Percentiles rank a stretch among this genome's conserved stretches.
These are phyloP conservation scores for Nannobrachium achirus DNA, from an alignment of 2,113 vertebrate species.

Conservation along the genomic window DNA sequence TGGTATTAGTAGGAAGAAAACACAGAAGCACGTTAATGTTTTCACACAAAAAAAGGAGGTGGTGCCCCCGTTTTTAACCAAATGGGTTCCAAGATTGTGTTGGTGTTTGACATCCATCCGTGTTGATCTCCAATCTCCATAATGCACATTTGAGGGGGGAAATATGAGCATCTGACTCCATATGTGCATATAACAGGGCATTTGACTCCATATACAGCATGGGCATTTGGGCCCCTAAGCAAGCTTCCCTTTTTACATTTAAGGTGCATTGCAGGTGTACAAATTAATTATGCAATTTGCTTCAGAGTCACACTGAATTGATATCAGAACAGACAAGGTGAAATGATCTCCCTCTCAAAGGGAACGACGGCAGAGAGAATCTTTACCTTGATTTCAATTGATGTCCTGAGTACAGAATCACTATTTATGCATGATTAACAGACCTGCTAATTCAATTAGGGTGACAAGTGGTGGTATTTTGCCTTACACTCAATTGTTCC, in stretches of 20 bases:
- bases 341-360: constrained; percentile 60
- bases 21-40: no score
- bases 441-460: constrained; percentile 75
- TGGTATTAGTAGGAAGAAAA: no score
- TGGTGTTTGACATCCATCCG: no score
- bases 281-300: neutral
- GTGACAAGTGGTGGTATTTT: constrained; percentile 62
- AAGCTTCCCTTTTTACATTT: neutral
- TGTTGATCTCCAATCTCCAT: no score
- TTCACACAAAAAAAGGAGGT: no score
- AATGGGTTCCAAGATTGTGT: no score
- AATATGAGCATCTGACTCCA: no score
- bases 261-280: neutral
- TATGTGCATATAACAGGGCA: no score
- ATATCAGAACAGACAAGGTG: constrained; percentile 31
- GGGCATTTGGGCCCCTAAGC: no score
- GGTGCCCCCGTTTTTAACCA: no score
- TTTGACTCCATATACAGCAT: no score
- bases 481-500: constrained; percentile 59
- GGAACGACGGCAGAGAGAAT: constrained; percentile 68
- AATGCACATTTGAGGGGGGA: no score
- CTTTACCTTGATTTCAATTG: constrained; percentile 55
- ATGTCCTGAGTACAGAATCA: constrained; percentile 63
- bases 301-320: neutral
- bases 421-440: constrained; percentile 78